Percentiles rank a stretch among this genome's conserved stretches.
These are phyloP conservation scores for Trichogramma pretiosum DNA, from an alignment of 1,140 invertebrate genomes.

Conservation along the genomic window DNA sequence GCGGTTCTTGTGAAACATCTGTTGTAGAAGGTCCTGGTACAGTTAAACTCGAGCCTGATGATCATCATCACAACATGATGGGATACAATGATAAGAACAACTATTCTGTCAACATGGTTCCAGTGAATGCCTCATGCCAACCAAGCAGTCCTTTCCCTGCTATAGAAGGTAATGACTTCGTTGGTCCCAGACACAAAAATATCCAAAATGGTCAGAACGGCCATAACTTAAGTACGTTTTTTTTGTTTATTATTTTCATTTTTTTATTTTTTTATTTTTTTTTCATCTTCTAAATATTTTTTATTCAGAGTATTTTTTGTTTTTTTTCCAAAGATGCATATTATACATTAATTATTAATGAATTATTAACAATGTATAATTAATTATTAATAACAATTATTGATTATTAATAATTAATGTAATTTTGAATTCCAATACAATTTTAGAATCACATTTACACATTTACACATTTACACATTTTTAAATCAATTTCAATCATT, in stretches of 20 bases:
- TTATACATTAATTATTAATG: too few relatives aligned
- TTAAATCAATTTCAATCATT: not conserved
- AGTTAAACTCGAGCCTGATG: slow-evolving; percentile 45
- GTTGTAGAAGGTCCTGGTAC: slow-evolving; percentile 39
- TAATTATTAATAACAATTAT: too few relatives aligned
- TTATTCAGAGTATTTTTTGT: too few relatives aligned
- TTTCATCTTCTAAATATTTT: slow-evolving; percentile 3
- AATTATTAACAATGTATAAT: too few relatives aligned
- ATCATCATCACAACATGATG: slow-evolving; percentile 37
- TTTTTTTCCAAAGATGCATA: too few relatives aligned
- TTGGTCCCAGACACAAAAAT: too few relatives aligned
- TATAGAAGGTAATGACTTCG: slow-evolving; percentile 45
- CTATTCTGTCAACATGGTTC: slow-evolving; percentile 43
- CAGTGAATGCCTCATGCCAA: slow-evolving; percentile 36
- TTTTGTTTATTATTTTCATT: slow-evolving; percentile 2
- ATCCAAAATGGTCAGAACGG: too few relatives aligned
- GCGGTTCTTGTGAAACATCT: slow-evolving; percentile 31
- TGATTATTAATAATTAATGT: too few relatives aligned
- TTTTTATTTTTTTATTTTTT: slow-evolving; percentile 9
- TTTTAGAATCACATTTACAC: too few relatives aligned
- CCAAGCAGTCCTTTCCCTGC: slow-evolving; percentile 40
- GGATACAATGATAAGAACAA: slow-evolving; percentile 38
- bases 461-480: not conserved
- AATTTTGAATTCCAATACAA: too few relatives aligned
- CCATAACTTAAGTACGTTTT: too few relatives aligned